These are phyloP conservation scores for Merluccius polli DNA, from an alignment of 2,797 vertebrate genomes.

Conservation along the genomic window DNA sequence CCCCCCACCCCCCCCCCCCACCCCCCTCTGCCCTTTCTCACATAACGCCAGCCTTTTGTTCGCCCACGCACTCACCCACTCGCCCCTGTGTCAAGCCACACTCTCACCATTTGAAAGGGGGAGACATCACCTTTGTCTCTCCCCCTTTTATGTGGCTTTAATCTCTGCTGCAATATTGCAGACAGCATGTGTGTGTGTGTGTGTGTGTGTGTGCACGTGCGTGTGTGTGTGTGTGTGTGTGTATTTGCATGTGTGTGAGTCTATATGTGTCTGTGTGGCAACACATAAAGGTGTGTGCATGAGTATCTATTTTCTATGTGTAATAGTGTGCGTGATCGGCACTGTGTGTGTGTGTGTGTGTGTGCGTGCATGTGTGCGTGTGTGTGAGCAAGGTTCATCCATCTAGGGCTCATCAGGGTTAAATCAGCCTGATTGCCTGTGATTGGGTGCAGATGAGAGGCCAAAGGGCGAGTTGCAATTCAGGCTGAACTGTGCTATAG, in stretches of 20 bases:
- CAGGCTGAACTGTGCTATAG: slow-evolving; percentile 67
- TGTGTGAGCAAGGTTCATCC: slow-evolving; percentile 58
- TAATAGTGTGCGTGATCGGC: slow-evolving; percentile 14
- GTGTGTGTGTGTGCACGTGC: slow-evolving; percentile 5
- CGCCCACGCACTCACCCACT: slow-evolving; percentile 72
- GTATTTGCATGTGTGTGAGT: background rate
- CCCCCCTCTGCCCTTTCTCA: slow-evolving; percentile 68
- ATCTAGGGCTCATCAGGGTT: slow-evolving; percentile 72
- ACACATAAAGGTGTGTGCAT: slow-evolving; percentile 27
- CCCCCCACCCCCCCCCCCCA: slow-evolving; percentile 42
- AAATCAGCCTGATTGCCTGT: slow-evolving; percentile 75
- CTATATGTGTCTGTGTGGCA: slow-evolving; percentile 8
- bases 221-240: slow-evolving; percentile 9
- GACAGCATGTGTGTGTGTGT: slow-evolving; percentile 16
- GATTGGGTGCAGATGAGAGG: slow-evolving; percentile 77
- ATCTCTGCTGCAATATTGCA: slow-evolving; percentile 74
- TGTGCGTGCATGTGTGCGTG: slow-evolving; percentile 8
- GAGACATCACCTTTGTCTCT: slow-evolving; percentile 78
- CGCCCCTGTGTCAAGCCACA: slow-evolving; percentile 72
- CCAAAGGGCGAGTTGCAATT: slow-evolving; percentile 68
- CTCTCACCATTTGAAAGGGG: slow-evolving; percentile 77
- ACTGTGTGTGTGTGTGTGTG: slow-evolving; percentile 31
- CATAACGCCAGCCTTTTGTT: slow-evolving; percentile 72
- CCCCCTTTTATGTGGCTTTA: slow-evolving; percentile 73
- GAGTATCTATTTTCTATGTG: slow-evolving; percentile 20